Percentiles rank a stretch among this genome's conserved stretches.
These are phyloP conservation scores for Sebastes paucispinis DNA, from an alignment of 2,797 vertebrate species.

Conservation along the genomic window DNA sequence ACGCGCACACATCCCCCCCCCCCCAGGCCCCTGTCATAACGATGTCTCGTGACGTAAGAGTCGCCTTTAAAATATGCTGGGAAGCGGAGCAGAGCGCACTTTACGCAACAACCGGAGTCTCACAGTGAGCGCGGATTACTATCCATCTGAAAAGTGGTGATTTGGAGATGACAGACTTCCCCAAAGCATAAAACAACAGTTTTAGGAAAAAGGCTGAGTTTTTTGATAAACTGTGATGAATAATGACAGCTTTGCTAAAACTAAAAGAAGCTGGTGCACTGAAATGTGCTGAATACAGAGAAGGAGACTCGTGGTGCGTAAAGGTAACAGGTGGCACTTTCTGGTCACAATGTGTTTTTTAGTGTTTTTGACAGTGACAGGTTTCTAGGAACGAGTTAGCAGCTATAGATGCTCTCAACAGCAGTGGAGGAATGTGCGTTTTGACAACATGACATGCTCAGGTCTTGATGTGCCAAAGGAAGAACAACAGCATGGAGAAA, in stretches of 20 bases:
- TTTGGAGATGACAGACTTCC: background rate
- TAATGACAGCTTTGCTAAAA: background rate
- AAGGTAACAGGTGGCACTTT: constrained; percentile 44
- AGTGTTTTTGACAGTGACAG: background rate
- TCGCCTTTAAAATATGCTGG: constrained; percentile 50
- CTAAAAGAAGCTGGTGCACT: background rate
- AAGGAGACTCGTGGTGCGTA: constrained; percentile 4
- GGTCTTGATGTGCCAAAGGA: background rate
- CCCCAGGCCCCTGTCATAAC: background rate
- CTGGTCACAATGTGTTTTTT: background rate
- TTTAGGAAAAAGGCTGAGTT: background rate
- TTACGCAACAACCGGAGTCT: background rate
- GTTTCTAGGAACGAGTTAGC: background rate
- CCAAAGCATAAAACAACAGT: background rate
- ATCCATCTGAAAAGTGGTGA: background rate
- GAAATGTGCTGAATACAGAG: background rate
- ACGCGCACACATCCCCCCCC: too few species aligned
- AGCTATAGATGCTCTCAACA: background rate
- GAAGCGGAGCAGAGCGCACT: constrained; percentile 9
- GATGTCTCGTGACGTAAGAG: constrained; percentile 55
- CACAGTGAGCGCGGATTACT: constrained; percentile 15
- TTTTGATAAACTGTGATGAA: background rate
- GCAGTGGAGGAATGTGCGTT: constrained; percentile 21
- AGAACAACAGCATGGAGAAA: constrained; percentile 1
- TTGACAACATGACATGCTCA: background rate